Base-by-base conservation (phyloP, 2,888 invertebrate species). In the Sesia apiformis region DNA sequence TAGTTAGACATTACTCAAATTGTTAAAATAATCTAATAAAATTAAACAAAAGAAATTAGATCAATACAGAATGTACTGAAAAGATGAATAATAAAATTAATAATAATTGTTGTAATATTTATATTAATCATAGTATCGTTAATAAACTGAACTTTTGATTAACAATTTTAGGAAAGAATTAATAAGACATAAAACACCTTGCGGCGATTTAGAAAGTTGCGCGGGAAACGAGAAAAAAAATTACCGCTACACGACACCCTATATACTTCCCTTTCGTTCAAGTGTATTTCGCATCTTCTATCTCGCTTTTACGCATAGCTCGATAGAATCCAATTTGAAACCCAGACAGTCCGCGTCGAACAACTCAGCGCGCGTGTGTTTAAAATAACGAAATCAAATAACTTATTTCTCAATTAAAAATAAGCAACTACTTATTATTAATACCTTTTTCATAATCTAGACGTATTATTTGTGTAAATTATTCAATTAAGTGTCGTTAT, bases 151-250 rank as follows among this genome's bases (percentile, higher is more conserved):
- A 23, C 23, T 23, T 23, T 23, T 23, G 23, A 23, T 23, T 23
- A 23, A 23, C 23, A 46, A 46, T 46, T 53, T 67, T 59, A 69
- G 56, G 54, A 64, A 61, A 68, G 72, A 73, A 72, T 72, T 68
- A 61, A 61, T 64, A 77, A 72, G 70, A 74, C 63, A 64, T 70
- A 78, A 68, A 72, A 74, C 74, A 75, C 75, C 75, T 80, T 73
- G 72, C 72, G 74, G 73, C 73, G 74, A 79, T 85, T 85, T 89
- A 89, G 88, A 89, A 89, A 89, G 88, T 87, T 76, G 81, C 75
- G 79, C 78, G 78, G 78, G 83, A 87, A 86, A 84, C 85, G 84
- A 76, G 80, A 82, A 86, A 88, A 23, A 83, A 89, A 81, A 81
- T 68, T 86, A 87, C 87, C 88, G 88, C 87, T 88, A 87, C 76